phyloP scores from a whole-genome alignment of 2,113 vertebrate genomes.

The Rousettus leschenaultii region DNA sequence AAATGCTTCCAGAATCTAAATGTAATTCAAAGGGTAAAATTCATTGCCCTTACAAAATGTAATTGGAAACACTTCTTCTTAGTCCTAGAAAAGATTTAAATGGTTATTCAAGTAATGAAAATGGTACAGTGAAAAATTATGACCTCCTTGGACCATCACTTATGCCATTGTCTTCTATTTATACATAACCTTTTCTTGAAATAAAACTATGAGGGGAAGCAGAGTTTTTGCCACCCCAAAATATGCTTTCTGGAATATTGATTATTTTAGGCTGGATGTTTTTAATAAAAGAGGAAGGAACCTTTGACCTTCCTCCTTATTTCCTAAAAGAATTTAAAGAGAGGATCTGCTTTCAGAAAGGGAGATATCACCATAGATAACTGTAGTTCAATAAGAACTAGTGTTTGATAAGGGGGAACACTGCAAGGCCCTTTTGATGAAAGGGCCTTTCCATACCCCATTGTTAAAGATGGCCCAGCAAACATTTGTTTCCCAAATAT shows the following conservation, averaged over 20 bases:
- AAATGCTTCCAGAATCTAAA: slow-evolving; percentile 59
- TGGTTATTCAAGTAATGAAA: slow-evolving; percentile 64
- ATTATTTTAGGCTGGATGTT: background rate
- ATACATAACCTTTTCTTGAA: slow-evolving; percentile 41
- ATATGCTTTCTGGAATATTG: background rate
- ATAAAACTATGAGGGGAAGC: slow-evolving; percentile 5
- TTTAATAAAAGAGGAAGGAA: background rate
- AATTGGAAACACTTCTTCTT: slow-evolving; percentile 63
- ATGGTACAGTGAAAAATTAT: slow-evolving; percentile 63
- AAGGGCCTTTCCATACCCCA: background rate
- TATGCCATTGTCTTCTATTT: slow-evolving; percentile 56
- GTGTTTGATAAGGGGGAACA: background rate
- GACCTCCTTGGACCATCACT: slow-evolving; percentile 35
- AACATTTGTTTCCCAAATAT: background rate
- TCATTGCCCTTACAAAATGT: slow-evolving; percentile 51
- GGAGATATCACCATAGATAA: background rate
- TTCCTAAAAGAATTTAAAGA: background rate
- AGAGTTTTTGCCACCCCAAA: background rate
- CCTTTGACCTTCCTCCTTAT: background rate
- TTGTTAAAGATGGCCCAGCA: background rate
- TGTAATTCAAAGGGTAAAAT: slow-evolving; percentile 62
- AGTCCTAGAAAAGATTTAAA: slow-evolving; percentile 58
- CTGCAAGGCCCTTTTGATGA: background rate
- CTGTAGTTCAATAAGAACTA: background rate
- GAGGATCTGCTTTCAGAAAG: background rate